Percentiles rank a stretch among this genome's conserved stretches.
phyloP scores from a whole-genome alignment of 2,888 invertebrate genomes.

The Xiphydria camelus region DNA sequence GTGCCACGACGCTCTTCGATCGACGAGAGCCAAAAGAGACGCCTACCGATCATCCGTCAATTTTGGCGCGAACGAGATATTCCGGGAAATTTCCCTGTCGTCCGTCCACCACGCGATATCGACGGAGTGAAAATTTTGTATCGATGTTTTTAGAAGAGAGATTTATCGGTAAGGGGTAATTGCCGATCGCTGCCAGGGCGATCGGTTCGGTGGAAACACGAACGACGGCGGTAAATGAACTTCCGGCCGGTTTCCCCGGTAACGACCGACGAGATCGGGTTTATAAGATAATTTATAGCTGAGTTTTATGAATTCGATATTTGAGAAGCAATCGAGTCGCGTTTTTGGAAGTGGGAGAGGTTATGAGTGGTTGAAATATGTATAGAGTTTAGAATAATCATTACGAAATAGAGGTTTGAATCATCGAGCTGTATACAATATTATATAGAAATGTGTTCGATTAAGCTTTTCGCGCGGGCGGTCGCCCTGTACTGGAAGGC shows the following conservation, averaged over 20 bases:
- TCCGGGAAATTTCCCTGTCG: too few relatives aligned
- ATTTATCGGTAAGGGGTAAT: constrained; percentile 39
- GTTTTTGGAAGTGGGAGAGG: constrained; percentile 25
- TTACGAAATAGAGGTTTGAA: constrained; percentile 34
- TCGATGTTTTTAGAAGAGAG: constrained; percentile 46
- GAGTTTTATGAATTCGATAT: constrained; percentile 29
- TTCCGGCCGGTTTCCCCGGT: not conserved
- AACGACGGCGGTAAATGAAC: not conserved
- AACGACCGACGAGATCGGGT: constrained; percentile 2
- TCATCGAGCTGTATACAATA: constrained; percentile 27
- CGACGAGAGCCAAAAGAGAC: too few relatives aligned
- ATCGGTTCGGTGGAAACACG: not conserved
- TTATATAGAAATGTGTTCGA: constrained; percentile 3
- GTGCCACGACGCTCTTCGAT: too few relatives aligned
- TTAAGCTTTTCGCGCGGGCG: not conserved
- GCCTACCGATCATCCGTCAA: too few relatives aligned
- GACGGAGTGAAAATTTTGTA: constrained; percentile 36
- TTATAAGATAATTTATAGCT: constrained; percentile 16
- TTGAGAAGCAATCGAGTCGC: constrained; percentile 28
- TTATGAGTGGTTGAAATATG: constrained; percentile 55
- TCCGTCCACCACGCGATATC: constrained; percentile 20
- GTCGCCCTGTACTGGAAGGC: not conserved
- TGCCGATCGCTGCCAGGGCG: constrained; percentile 29
- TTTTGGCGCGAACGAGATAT: too few relatives aligned
- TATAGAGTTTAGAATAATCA: constrained; percentile 54